Evolutionary conservation across 2,888 invertebrate species (phyloP).

Genomic region (Timema cristinae): DNA sequence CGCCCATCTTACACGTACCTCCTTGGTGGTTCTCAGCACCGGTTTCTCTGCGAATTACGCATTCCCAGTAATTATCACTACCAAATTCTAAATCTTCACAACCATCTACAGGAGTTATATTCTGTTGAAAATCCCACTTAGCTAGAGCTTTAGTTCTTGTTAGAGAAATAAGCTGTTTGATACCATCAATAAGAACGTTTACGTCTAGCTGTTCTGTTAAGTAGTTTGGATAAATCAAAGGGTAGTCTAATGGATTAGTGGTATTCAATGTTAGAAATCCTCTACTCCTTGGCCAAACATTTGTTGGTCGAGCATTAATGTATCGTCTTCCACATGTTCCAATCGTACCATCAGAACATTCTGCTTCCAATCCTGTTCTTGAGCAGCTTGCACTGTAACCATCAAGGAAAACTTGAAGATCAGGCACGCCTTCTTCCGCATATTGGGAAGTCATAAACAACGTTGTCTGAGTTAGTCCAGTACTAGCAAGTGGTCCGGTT

Average conservation of each 20-base stretch:
- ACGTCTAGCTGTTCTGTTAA: constrained; percentile 62
- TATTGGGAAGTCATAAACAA: constrained; percentile 58
- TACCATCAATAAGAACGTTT: constrained; percentile 58
- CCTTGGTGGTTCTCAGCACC: constrained; percentile 80
- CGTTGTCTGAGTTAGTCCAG: constrained; percentile 64
- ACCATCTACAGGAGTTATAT: constrained; percentile 31
- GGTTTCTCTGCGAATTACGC: constrained; percentile 61
- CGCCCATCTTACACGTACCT: constrained; percentile 80
- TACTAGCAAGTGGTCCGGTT: constrained; percentile 59
- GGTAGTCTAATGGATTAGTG: constrained; percentile 63
- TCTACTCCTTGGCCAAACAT: constrained; percentile 42
- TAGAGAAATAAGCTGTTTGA: constrained; percentile 54
- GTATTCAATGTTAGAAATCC: constrained; percentile 50
- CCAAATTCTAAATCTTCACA: constrained; percentile 45
- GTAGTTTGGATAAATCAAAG: constrained; percentile 75
- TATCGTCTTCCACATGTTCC: constrained; percentile 27
- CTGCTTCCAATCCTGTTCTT: constrained; percentile 34
- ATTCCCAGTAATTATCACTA: constrained; percentile 61
- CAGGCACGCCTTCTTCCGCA: constrained; percentile 57
- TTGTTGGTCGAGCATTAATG: constrained; percentile 28
- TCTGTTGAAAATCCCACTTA: constrained; percentile 15
- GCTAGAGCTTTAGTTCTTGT: constrained; percentile 47
- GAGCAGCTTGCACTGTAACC: constrained; percentile 43
- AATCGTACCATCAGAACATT: constrained; percentile 28
- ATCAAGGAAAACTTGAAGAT: constrained; percentile 53